phyloP scores from a whole-genome alignment of 2,113 vertebrate genomes.

The Prolemur simus region DNA sequence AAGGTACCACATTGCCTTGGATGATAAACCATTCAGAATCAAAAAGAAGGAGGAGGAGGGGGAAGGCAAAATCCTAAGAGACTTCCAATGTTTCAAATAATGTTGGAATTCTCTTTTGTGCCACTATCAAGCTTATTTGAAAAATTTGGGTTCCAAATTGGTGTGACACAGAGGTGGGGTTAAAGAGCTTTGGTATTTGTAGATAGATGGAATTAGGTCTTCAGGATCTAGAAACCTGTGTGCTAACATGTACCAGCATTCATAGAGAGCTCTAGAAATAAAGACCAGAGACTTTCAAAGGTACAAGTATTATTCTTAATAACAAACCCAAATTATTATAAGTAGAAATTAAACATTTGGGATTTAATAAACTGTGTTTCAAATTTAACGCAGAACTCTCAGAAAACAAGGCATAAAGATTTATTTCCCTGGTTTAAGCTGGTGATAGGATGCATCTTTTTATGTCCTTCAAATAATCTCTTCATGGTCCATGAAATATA shows the following conservation, averaged over 20 bases:
- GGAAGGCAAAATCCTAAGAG: background rate
- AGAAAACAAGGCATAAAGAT: background rate
- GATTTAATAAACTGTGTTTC: background rate
- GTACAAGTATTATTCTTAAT: background rate
- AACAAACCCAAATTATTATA: background rate
- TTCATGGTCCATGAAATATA: background rate
- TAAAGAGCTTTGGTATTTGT: background rate
- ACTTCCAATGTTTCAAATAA: background rate
- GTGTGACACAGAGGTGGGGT: background rate
- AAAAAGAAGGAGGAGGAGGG: background rate
- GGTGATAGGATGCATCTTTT: background rate
- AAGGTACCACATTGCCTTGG: background rate
- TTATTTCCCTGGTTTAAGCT: background rate
- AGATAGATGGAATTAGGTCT: background rate
- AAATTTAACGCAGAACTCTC: background rate
- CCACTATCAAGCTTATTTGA: background rate
- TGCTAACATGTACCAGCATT: background rate
- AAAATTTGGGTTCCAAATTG: background rate
- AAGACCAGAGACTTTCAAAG: background rate
- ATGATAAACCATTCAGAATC: background rate
- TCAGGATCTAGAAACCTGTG: background rate
- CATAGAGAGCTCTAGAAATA: background rate
- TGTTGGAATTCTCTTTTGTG: background rate
- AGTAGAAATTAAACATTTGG: background rate
- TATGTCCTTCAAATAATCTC: background rate